phyloP scores from a whole-genome alignment of 2,113 vertebrate genomes.

The Eretmochelys imbricata region DNA sequence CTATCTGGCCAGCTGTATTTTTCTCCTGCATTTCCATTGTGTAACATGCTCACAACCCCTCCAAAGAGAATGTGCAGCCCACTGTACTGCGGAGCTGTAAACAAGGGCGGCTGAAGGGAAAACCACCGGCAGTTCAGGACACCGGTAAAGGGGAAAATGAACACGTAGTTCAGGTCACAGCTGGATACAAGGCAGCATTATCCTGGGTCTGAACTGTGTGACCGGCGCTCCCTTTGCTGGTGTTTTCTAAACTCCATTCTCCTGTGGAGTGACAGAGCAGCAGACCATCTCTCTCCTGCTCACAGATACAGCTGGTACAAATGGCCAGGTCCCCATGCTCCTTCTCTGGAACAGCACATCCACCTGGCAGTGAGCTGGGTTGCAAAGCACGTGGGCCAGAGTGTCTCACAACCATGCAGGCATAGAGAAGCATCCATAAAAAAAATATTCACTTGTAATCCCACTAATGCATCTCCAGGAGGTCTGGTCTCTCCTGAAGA shows the following conservation, averaged over 20 bases:
- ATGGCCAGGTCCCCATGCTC: neutral
- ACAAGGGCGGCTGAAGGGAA: too few species aligned
- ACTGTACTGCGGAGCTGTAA: too few species aligned
- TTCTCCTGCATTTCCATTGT: neutral
- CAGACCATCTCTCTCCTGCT: neutral
- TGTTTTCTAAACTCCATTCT: neutral
- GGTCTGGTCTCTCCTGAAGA: slow-evolving; percentile 66
- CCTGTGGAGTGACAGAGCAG: neutral
- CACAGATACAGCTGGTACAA: neutral
- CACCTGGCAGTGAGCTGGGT: rapidly evolving
- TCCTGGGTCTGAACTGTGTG: rapidly evolving
- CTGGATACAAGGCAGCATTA: rapidly evolving
- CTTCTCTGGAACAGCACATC: rapidly evolving
- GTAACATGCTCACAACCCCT: neutral
- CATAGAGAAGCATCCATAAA: slow-evolving; percentile 34
- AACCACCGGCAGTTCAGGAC: neutral
- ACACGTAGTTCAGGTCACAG: neutral
- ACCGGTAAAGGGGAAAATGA: neutral
- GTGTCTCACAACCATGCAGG: neutral
- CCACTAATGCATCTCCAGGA: slow-evolving; percentile 61
- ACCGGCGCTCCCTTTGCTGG: rapidly evolving
- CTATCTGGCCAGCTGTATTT: rapidly evolving
- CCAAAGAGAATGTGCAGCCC: too few species aligned
- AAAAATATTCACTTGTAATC: slow-evolving; percentile 67
- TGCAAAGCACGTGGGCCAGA: neutral